Base-by-base conservation (phyloP, 1,140 invertebrate genomes). In the Euura saliciscinereae region DNA sequence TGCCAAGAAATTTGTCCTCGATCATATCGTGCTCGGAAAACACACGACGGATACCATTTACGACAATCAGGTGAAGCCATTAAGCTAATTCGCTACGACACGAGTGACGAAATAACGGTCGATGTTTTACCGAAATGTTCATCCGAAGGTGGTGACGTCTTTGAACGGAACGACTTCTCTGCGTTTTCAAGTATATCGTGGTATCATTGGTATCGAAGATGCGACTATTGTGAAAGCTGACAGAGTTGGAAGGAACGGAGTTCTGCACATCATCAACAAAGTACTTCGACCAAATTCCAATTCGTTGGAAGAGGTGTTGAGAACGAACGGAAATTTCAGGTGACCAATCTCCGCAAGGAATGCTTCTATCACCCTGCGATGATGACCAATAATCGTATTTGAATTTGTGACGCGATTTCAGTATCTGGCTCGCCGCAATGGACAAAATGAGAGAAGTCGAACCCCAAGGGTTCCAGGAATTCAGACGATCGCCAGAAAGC, bases 191-290 rank as follows among this genome's bases (percentile, higher is more conserved):
- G 83, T 87, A n/a, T 72, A 75, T 42, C 74, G 73, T 43, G 66
- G 51, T 11, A 73, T 46, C n/a, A 64, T 72, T 42, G 74, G 74
- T 66, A 86, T 89, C 1, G 88, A 89, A 75, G 82, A 87, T 45
- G 88, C 88, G 0, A 79, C 86, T 11, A 83, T 90, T 44, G 83
- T 85, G 44, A 80, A 85, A 65, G 72, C 79, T 0, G 86, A 90
- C 75, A 82, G 88, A 68, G 86, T 89, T 68, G 88, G 88, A 7
- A 87, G 87, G 43, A 91, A 91, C 77, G 90, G 90, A 4, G 85
- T 90, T 2, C 79, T 91, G 64, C 90, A 91, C 75, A 83, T 90
- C 28, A 87, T 91, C 51, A 88, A 85, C 74, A 87, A 87, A 74
- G 86, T 89, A 28, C 78, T 91, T 45, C 43, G 80, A 86, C 88